Percentiles rank a stretch among this genome's conserved stretches.
These are phyloP conservation scores for Latheticus oryzae DNA, from an alignment of 2,888 invertebrate species.

Conservation along the genomic window DNA sequence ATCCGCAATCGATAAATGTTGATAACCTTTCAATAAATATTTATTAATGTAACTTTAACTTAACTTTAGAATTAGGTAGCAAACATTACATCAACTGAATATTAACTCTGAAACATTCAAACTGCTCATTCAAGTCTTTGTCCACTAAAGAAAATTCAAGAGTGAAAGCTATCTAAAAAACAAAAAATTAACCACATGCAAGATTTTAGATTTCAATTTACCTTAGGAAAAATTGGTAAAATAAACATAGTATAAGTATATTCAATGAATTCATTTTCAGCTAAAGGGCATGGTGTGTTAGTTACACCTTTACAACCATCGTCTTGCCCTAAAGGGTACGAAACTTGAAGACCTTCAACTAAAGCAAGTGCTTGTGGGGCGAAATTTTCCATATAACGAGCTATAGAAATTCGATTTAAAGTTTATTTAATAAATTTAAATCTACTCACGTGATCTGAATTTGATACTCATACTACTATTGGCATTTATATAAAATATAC, in stretches of 20 bases:
- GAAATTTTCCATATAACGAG: constrained; percentile 46
- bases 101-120: background rate
- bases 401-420: constrained; percentile 33
- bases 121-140: background rate
- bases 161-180: constrained; percentile 4
- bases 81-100: background rate
- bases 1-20: no score
- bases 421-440: background rate
- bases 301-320: constrained; percentile 47
- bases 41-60: no score
- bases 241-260: constrained; percentile 42
- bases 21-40: no score
- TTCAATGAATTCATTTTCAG: constrained; percentile 41
- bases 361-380: constrained; percentile 40
- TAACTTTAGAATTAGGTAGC: no score
- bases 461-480: constrained; percentile 7
- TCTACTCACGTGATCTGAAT: constrained; percentile 12
- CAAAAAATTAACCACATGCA: background rate
- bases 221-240: constrained; percentile 38
- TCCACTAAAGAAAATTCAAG: constrained; percentile 2
- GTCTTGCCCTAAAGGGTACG: constrained; percentile 44
- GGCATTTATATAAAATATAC: constrained; percentile 2
- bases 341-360: constrained; percentile 35
- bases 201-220: background rate
- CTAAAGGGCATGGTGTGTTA: constrained; percentile 48